Base-by-base conservation (phyloP, 1,140 invertebrate species). In the Hirudo medicinalis region DNA sequence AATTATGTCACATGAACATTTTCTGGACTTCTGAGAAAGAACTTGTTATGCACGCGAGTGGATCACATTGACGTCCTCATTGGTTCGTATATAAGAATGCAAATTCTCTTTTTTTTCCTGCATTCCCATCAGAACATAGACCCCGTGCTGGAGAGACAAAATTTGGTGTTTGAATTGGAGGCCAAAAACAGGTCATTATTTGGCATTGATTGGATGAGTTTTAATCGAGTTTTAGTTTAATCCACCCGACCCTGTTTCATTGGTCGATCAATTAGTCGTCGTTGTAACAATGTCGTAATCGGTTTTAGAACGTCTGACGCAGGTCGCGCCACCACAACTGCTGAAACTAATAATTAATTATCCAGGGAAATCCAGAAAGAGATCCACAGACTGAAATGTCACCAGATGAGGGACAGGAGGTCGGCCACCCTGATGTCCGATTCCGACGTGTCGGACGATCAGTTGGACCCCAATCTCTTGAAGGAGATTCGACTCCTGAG, bases 321-420 rank as follows among this genome's bases (percentile, higher is more conserved):
- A n/a, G n/a, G n/a, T n/a, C n/a, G n/a, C n/a, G n/a, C n/a, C n/a
- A n/a, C n/a, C n/a, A n/a, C n/a, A n/a, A n/a, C n/a, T n/a, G n/a
- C n/a, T n/a, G n/a, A n/a, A 32, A 63, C 20, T 63, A 63, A 32
- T 63, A 32, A 32, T 63, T 22, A 25, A 19, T 63, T 13, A 63
- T 63, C 15, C 57, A 63, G 57, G 29, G 57, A 63, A n/a, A 63
- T 63, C 22, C 57, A 63, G 29, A 63, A 63, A n/a, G 57, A 63
- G 57, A 63, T 63, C 29, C 57, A 63, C 22, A 8, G 57, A 63
- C 29, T 63, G 19, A 63, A 63, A n/a, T 63, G 57, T 15, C 57
- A 63, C 22, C 57, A 63, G 57, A 22, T 22, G 22, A 22, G 29
- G 29, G 22, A 63, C 22, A 22, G 29, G 57, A 22, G 29, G 57